Base-by-base conservation (phyloP, 2,113 vertebrate species). In the Epinephelus cyanopodus region DNA sequence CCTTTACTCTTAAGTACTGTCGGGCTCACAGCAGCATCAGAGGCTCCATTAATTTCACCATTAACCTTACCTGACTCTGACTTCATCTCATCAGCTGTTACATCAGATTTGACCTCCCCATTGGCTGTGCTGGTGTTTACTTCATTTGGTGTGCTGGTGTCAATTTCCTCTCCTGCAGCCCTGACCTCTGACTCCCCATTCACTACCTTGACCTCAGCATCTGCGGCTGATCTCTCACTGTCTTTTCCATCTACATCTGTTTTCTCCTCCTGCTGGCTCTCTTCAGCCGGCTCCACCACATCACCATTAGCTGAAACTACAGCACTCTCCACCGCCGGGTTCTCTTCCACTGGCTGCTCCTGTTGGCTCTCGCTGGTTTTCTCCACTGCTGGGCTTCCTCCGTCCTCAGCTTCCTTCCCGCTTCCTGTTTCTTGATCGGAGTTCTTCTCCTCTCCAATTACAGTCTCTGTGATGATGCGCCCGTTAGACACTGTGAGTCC, bases 1-100 rank as follows among this genome's bases (percentile, higher is more conserved):
- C 71, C 79, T 50, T 90, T 85, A 72, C 77, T 90, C 48, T 88
- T 90, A 10, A 85, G 82, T 42, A 47, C 79, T 4, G 85, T 50
- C 13, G 88, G 83, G 72, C 74, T 89, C 6, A 54, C 14, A 7
- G 27, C 11, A 15, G 52, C 13, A 8, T 85, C 52, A 0, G 45
- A 19, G 0, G 10, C 71, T 85, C 33, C 81, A 29, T 93, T 88
- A 27, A 79, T 45, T 71, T 81, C 10, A 13, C 48, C 74, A 13
- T 84, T 86, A 54, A 86, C 66, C 56, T 78, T 15, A 2, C 37
- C 74, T 81, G 90, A 77, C 48, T 19, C 70, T 50, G 78, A 61
- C 73, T 82, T 83, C 6, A 18, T 60, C 60, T 76, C 33, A 45
- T 54, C 73, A 33, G 12, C 42, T 19, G 47, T 33, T 53, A 15